These are phyloP conservation scores for Gymnopithys bicolor DNA, from an alignment of 2,797 vertebrate species.

Conservation along the genomic window DNA sequence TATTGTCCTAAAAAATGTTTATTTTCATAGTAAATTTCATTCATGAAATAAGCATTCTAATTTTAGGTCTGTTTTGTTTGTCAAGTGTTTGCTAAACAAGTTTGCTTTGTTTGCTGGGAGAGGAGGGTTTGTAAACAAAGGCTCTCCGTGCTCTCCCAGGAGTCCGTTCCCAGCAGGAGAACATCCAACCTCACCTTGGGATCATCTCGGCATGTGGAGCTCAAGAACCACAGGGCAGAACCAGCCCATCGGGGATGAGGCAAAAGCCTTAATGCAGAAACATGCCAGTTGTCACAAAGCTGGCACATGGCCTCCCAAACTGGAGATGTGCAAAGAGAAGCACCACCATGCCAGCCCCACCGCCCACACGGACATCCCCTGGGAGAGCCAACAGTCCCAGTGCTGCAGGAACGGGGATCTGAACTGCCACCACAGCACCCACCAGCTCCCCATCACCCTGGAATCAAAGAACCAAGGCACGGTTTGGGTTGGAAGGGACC, in stretches of 20 bases:
- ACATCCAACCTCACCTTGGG: not conserved
- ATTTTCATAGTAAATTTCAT: constrained; percentile 1
- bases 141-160: not conserved
- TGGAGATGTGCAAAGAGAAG: not conserved
- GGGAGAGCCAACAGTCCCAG: not conserved
- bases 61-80: not conserved
- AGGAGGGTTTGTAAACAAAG: not conserved
- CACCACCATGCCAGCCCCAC: not conserved
- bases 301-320: not conserved
- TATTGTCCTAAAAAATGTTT: not conserved
- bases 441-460: not conserved
- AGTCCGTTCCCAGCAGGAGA: not conserved
- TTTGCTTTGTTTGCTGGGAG: constrained; percentile 26
- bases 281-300: rapidly evolving
- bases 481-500: not conserved
- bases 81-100: not conserved
- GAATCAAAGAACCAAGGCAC: not conserved
- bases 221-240: not conserved
- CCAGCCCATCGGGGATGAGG: not conserved
- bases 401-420: rapidly evolving
- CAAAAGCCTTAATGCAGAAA: not conserved
- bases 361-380: not conserved
- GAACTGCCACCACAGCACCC: not conserved
- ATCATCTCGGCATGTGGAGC: not conserved
- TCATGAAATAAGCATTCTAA: not conserved